Conservation (phyloP, 2,888 invertebrate genomes). For the Cremastinae sp. region DNA sequence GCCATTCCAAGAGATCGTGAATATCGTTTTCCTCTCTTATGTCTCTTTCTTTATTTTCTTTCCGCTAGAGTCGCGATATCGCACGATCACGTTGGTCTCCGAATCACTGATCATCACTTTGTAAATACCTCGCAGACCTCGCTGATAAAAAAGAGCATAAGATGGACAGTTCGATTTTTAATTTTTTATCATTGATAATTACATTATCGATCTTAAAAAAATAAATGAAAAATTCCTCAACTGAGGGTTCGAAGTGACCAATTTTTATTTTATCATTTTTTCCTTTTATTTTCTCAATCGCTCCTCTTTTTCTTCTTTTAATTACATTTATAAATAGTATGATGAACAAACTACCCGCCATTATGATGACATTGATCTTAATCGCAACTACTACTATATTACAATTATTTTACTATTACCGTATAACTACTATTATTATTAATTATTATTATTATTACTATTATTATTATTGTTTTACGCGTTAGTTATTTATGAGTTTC, state of each 20-base stretch:
- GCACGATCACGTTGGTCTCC: constrained; percentile 24
- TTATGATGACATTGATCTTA: constrained; percentile 68
- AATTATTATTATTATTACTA: constrained; percentile 63
- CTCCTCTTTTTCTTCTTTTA: constrained; percentile 6
- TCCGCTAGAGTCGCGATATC: constrained; percentile 3
- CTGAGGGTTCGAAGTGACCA: not conserved
- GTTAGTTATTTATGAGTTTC: constrained; percentile 74
- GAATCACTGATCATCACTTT: constrained; percentile 35
- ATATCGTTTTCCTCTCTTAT: constrained; percentile 30
- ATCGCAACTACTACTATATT: constrained; percentile 65
- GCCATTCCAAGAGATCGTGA: constrained; percentile 45
- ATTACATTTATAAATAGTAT: not conserved
- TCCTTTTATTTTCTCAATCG: not conserved
- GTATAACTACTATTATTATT: constrained; percentile 49
- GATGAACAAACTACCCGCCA: constrained; percentile 60
- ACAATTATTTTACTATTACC: constrained; percentile 42
- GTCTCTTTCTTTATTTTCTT: constrained; percentile 3
- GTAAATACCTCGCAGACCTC: constrained; percentile 61
- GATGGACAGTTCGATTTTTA: constrained; percentile 15
- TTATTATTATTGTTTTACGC: constrained; percentile 70
- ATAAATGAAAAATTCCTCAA: constrained; percentile 9
- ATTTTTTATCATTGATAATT: constrained; percentile 38
- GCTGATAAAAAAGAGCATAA: constrained; percentile 27
- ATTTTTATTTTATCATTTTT: constrained; percentile 5
- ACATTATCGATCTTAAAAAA: constrained; percentile 22